Conservation (phyloP, 2,797 vertebrate genomes). For the Buphagus erythrorhynchus region DNA sequence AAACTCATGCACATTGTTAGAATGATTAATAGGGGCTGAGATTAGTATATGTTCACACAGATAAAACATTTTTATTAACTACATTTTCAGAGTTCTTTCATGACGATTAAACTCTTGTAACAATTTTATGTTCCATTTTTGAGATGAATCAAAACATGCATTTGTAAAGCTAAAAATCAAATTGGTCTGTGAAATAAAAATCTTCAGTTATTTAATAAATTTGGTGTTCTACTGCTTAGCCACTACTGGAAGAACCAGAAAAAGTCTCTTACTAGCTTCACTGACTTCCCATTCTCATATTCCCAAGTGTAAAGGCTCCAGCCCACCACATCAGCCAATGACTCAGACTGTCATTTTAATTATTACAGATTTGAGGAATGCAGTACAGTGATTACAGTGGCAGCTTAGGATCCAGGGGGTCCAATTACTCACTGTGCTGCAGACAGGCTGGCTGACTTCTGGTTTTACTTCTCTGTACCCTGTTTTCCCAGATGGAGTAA, state of each 20-base stretch:
- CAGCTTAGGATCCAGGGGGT: slow-evolving; percentile 4
- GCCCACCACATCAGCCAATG: neutral
- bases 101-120: neutral
- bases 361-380: slow-evolving; percentile 36
- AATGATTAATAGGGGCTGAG: neutral
- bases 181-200: neutral
- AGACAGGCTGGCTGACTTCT: slow-evolving; percentile 42
- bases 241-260: neutral
- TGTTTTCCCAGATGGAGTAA: slow-evolving; percentile 6
- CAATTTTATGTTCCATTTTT: neutral
- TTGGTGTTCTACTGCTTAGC: neutral
- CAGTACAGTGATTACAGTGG: slow-evolving; percentile 2
- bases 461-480: slow-evolving; percentile 1
- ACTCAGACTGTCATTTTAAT: slow-evolving; percentile 29
- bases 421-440: slow-evolving; percentile 12
- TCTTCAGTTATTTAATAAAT: neutral
- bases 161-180: neutral
- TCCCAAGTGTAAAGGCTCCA: neutral
- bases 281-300: neutral
- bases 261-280: neutral
- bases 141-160: neutral
- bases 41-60: neutral
- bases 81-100: neutral
- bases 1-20: neutral
- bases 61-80: neutral